These are phyloP conservation scores for Semibalanus balanoides DNA, from an alignment of 1,140 invertebrate genomes.

Conservation along the genomic window DNA sequence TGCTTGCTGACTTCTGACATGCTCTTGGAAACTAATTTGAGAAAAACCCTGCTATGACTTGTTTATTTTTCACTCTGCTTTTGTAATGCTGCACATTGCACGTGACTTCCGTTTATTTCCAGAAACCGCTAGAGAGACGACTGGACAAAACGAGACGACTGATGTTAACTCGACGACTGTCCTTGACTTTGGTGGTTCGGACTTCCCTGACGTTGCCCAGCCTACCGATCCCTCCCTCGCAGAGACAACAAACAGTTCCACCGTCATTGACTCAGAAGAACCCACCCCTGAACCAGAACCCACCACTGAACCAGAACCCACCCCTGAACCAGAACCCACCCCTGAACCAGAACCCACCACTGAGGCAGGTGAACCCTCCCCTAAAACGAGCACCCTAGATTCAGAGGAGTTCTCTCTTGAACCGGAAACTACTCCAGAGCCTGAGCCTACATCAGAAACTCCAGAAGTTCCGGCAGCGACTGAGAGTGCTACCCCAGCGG, in stretches of 20 bases:
- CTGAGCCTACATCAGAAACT: not conserved
- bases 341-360: no score
- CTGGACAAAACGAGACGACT: not conserved
- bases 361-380: no score
- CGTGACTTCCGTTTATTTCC: not conserved
- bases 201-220: not conserved
- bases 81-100: no score
- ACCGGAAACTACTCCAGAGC: not conserved
- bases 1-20: no score
- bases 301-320: not conserved
- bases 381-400: no score
- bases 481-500: not conserved
- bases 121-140: not conserved
- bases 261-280: not conserved
- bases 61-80: no score
- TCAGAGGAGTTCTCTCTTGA: no score
- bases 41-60: no score
- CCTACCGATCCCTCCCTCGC: not conserved
- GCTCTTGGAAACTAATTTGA: no score
- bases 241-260: not conserved
- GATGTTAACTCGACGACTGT: not conserved
- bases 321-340: not conserved
- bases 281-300: not conserved
- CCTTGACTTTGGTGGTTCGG: not conserved
- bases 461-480: no score